These are phyloP conservation scores for Ostrea edulis DNA, from an alignment of 1,140 invertebrate genomes.

Conservation along the genomic window DNA sequence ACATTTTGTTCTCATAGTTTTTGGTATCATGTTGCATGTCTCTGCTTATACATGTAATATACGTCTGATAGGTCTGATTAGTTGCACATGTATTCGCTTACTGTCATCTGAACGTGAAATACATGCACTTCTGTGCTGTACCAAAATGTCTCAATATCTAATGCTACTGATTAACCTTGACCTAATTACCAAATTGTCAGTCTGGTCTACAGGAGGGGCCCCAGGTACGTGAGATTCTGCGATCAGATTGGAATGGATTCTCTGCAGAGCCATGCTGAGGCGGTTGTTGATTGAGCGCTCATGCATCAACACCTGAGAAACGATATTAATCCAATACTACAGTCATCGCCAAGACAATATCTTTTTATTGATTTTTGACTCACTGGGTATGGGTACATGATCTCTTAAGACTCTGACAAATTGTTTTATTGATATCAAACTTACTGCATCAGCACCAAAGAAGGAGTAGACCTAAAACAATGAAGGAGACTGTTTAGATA, in stretches of 20 bases:
- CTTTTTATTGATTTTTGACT: no score
- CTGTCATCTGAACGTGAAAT: no score
- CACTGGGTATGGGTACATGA: background rate
- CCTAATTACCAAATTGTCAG: conserved; percentile 57
- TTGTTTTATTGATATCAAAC: conserved; percentile 46
- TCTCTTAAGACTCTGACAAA: background rate
- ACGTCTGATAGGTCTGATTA: no score
- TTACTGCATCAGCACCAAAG: conserved; percentile 88
- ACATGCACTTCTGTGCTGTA: no score
- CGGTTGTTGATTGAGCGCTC: conserved; percentile 80
- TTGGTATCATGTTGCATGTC: background rate
- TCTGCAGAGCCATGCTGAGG: conserved; percentile 86
- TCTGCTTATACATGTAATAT: background rate
- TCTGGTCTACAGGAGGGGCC: conserved; percentile 56
- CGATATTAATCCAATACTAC: background rate
- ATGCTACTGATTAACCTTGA: background rate
- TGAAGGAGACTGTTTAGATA: no score
- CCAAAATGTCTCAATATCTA: no score
- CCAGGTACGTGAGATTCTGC: conserved; percentile 63
- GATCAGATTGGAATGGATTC: conserved; percentile 87
- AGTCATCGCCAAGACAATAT: background rate
- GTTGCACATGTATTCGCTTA: no score
- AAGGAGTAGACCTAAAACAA: conserved; percentile 87
- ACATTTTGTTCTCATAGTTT: background rate
- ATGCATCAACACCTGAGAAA: conserved; percentile 60